Base-by-base conservation (phyloP, 1,140 invertebrate species). In the Choristoneura fumiferana region DNA sequence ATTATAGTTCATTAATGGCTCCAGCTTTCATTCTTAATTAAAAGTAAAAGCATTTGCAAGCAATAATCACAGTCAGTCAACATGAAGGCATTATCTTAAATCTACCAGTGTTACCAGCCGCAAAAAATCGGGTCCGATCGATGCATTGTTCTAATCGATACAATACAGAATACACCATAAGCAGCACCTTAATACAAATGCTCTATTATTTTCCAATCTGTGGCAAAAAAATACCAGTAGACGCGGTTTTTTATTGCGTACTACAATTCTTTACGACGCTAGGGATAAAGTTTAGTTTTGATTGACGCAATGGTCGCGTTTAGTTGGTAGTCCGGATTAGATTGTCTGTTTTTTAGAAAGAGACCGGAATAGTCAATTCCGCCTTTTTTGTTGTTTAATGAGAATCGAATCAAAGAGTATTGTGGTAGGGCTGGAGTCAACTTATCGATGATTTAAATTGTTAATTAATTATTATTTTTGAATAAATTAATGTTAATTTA, bases 381-480 rank as follows among this genome's bases (percentile, higher is more conserved):
- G 62, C 73, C 74, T 77, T 75, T 75, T 76, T 66, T 65, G 34
- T 36, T 55, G 70, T 71, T 76, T 76, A 77, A 82, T 78, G 68
- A 77, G 75, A 82, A 81, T 78, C 78, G 73, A 78, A 81, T 79
- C 66, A 43, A n/a, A n/a, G n/a, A 71, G 57, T 34, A 58, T 76
- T 76, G 77, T 69, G 59, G 71, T 69, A 62, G 52, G 53, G 60
- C 63, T 72, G 68, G 59, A 68, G 69, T 65, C 13, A 36, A 57
- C 6, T 6, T 58, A 60, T 72, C 58, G 67, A 70, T 68, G 13
- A 37, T 43, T 52, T 38, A 3, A 29, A 29, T 29, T n/a, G n/a
- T n/a, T n/a, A n/a, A n/a, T n/a, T n/a, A n/a, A n/a, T n/a, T n/a
- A n/a, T n/a, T n/a, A n/a, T n/a, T n/a, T n/a, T n/a, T n/a, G n/a